Base-by-base conservation (phyloP, 2,797 vertebrate genomes). In the Muscicapa comitata region DNA sequence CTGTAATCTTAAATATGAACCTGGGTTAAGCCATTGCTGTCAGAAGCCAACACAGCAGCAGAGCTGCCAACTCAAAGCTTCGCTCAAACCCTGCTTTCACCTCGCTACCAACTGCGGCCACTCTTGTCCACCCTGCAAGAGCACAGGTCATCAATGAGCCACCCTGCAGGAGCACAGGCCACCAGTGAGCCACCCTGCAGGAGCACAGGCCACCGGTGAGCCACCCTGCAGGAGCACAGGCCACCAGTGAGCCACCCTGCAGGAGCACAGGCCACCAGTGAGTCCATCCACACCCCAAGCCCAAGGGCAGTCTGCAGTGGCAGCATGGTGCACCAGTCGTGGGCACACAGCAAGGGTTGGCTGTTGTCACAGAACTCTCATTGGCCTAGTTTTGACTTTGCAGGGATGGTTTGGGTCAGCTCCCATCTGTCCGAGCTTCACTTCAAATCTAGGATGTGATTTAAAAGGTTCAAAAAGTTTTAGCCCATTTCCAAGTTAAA, bases 391-490 rank as follows among this genome's bases (percentile, higher is more conserved):
- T 68, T 63, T 29, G 26, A 79, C 80, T 85, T 92, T 48, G 38
- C 55, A 86, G 53, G 65, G 53, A 35, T 26, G 58, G 50, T 83
- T 81, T 79, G 38, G 58, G 71, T 72, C 74, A 40, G 80, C 65
- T 87, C 88, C 78, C 77, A 53, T 63, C 63, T 62, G 83, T 91
- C 43, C 81, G 87, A 96, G 77, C 67, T 93, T 80, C 85, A 80
- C 65, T 86, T 74, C 57, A 53, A 85, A 89, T 83, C 82, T 33
- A 54, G 47, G 65, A 75, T 47, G 47, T 37, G 65, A 66, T 76
- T 66, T 29, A 89, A 90, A 38, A 70, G 28, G 47, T 81, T 84
- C 0, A 0, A 40, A 83, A 70, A 73, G 42, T 47, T 88, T 90
- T 51, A 91, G 48, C 25, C 79, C 67, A 54, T 40, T 79, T 78